Conservation (phyloP, 2,113 vertebrate genomes). For the Trogon surrucura region DNA sequence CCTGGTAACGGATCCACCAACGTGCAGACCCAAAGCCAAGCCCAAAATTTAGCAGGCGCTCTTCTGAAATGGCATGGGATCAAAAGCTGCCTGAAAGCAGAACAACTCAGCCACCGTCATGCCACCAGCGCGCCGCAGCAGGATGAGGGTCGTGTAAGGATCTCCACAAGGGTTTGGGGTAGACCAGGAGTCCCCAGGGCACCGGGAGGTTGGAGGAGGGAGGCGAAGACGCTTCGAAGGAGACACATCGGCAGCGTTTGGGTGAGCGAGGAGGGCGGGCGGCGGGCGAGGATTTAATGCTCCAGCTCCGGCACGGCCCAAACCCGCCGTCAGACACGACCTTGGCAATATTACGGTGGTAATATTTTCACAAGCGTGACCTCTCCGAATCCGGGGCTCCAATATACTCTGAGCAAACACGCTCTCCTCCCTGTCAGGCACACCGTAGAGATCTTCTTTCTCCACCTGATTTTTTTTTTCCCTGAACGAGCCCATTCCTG, state of each 20-base stretch:
- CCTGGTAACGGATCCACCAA: fast-evolving
- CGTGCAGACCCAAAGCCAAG: fast-evolving
- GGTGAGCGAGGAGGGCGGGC: neutral
- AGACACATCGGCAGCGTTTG: fast-evolving
- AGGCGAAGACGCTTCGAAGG: fast-evolving
- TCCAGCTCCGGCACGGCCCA: neutral
- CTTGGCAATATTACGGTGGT: neutral
- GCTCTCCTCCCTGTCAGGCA: neutral
- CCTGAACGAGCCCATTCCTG: neutral
- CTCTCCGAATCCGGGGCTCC: constrained; percentile 5
- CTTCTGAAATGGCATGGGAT: no score
- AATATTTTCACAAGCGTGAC: constrained; percentile 42
- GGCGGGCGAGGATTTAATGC: neutral
- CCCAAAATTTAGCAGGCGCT: neutral
- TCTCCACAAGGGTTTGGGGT: neutral
- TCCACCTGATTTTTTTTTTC: neutral
- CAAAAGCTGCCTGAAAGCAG: neutral
- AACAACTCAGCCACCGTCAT: fast-evolving
- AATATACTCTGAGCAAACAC: constrained; percentile 64
- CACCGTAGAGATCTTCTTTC: constrained; percentile 9
- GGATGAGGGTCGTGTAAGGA: no score
- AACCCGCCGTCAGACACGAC: neutral
- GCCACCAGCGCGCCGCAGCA: neutral
- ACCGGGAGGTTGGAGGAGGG: fast-evolving
- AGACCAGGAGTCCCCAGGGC: fast-evolving